Evolutionary conservation across 2,888 invertebrate species (phyloP).

Genomic region (Lasioglossum lativentre): DNA sequence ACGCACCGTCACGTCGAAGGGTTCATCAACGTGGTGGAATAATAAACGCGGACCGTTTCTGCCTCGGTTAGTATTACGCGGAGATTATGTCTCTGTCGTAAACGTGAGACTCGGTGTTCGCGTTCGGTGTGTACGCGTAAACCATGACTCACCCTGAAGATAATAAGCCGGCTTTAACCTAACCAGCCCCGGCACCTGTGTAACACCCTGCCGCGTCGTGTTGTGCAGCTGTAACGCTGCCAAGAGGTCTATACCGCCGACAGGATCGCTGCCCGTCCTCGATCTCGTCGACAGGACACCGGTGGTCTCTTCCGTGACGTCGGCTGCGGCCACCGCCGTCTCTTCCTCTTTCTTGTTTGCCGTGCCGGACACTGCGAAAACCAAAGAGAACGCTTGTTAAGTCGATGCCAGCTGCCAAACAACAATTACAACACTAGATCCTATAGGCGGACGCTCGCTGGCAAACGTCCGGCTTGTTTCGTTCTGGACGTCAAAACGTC

Average conservation of each 20-base stretch:
- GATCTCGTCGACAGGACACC: slow-evolving; percentile 85
- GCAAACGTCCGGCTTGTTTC: neutral
- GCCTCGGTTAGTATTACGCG: neutral
- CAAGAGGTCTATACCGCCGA: slow-evolving; percentile 90
- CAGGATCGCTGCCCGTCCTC: slow-evolving; percentile 76
- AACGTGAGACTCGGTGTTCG: neutral
- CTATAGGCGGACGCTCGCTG: neutral
- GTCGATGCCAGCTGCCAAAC: slow-evolving; percentile 8
- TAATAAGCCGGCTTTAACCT: slow-evolving; percentile 90
- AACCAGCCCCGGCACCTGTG: slow-evolving; percentile 88
- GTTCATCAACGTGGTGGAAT: neutral
- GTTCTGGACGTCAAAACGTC: neutral
- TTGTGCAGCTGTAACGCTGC: slow-evolving; percentile 92
- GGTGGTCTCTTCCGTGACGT: slow-evolving; percentile 82
- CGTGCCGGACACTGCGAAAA: slow-evolving; percentile 80
- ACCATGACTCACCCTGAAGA: slow-evolving; percentile 88
- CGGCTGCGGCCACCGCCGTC: slow-evolving; percentile 72
- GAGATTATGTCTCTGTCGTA: neutral
- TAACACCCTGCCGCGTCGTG: slow-evolving; percentile 90
- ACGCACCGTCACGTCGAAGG: neutral
- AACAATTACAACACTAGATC: slow-evolving; percentile 4
- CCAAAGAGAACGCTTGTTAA: slow-evolving; percentile 40
- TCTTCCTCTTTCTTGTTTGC: slow-evolving; percentile 79
- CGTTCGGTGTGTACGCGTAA: neutral
- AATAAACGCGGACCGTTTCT: neutral